These are phyloP conservation scores for Druon quercuslanigerum DNA, from an alignment of 1,140 invertebrate species.

Conservation along the genomic window DNA sequence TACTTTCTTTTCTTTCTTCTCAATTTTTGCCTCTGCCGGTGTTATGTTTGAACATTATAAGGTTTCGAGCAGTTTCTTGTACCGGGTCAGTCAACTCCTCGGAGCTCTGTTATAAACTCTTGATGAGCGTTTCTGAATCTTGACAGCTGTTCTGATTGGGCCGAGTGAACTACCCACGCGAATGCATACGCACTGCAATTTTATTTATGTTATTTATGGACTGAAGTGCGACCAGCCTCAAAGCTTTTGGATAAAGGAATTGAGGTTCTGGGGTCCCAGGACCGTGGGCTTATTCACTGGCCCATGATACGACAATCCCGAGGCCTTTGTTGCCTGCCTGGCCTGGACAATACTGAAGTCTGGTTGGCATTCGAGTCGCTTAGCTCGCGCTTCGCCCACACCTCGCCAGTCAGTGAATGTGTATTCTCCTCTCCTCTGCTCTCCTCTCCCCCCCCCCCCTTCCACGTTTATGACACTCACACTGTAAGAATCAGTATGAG, in stretches of 20 bases:
- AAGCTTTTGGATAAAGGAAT: too few relatives aligned
- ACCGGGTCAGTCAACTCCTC: slow-evolving; percentile 22
- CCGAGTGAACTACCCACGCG: not conserved
- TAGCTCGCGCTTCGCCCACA: too few relatives aligned
- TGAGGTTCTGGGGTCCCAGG: too few relatives aligned
- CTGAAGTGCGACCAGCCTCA: too few relatives aligned
- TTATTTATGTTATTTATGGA: too few relatives aligned
- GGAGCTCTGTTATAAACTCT: slow-evolving; percentile 14
- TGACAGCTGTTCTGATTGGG: slow-evolving; percentile 20
- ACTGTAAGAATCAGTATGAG: not conserved
- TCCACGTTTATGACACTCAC: not conserved
- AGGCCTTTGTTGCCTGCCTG: slow-evolving; percentile 35
- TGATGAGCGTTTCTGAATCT: not conserved
- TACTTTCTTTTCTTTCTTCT: slow-evolving; percentile 12
- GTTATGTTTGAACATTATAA: slow-evolving; percentile 1
- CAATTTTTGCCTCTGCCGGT: not conserved
- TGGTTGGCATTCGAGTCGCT: too few relatives aligned
- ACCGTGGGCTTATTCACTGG: not conserved
- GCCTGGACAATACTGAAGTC: too few relatives aligned
- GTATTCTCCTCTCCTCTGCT: too few relatives aligned
- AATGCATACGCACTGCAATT: not conserved
- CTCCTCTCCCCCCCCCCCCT: not conserved
- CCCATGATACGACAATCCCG: not conserved
- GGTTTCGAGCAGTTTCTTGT: slow-evolving; percentile 11
- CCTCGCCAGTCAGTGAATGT: too few relatives aligned